These are phyloP conservation scores for Drosophila tristis DNA, from an alignment of 1,140 invertebrate genomes.

Conservation along the genomic window DNA sequence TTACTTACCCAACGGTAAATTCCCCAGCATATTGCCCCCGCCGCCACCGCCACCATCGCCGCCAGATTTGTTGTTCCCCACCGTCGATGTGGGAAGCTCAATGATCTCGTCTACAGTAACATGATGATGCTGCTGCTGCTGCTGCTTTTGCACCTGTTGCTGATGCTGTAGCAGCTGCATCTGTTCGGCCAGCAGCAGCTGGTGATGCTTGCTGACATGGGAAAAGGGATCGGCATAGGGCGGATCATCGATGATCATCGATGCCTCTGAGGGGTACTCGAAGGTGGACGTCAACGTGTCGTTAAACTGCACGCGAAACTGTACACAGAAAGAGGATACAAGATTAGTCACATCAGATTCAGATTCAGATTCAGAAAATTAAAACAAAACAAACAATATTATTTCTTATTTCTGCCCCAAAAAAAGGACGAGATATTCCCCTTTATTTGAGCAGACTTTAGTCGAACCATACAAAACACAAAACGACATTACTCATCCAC, in stretches of 20 bases:
- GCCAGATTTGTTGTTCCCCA: constrained; percentile 39
- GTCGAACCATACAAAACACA: too few relatives aligned
- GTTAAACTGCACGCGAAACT: constrained; percentile 94
- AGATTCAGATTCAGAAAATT: too few relatives aligned
- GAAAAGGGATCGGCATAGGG: constrained; percentile 67
- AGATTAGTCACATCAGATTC: constrained; percentile 5
- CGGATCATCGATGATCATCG: constrained; percentile 87
- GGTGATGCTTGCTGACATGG: constrained; percentile 68
- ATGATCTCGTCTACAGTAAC: constrained; percentile 82
- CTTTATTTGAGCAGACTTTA: too few relatives aligned
- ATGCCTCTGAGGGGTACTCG: constrained; percentile 94
- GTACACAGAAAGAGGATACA: constrained; percentile 49
- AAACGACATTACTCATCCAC: too few relatives aligned
- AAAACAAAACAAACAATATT: neutral
- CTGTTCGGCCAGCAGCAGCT: constrained; percentile 59
- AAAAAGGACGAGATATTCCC: too few relatives aligned
- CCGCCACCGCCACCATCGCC: constrained; percentile 40
- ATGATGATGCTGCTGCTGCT: constrained; percentile 65
- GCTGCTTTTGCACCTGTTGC: constrained; percentile 37
- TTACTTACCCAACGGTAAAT: constrained; percentile 83
- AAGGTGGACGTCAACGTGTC: constrained; percentile 92
- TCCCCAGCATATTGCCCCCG: constrained; percentile 79
- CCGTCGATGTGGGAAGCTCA: constrained; percentile 72
- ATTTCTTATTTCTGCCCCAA: constrained; percentile 1
- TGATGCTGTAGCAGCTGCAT: constrained; percentile 55